A percentile compares a stretch with the other conserved stretches of the same genome.
Conservation (phyloP, 30 jellyfish, hydroid and myxozoan species). For the Mastigias papua region DNA sequence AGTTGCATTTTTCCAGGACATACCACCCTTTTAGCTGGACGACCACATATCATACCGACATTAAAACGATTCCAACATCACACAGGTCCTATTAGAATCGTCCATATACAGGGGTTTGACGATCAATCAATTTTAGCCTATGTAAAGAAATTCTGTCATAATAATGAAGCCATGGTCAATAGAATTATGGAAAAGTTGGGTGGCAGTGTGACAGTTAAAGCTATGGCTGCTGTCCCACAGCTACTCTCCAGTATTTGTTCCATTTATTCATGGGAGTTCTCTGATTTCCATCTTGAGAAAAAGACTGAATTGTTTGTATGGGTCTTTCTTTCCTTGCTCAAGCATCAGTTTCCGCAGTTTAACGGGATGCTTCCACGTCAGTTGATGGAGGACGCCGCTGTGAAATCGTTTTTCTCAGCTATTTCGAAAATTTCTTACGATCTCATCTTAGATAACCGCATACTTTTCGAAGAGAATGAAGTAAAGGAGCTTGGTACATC, state of each 20-base stretch:
- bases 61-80: neutral
- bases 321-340: conserved; percentile 13
- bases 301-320: conserved; percentile 16
- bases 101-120: conserved; percentile 10
- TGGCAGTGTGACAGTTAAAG: neutral
- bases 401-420: neutral
- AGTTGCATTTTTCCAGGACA: conserved; percentile 37
- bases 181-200: neutral
- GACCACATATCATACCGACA: conserved; percentile 10
- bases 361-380: conserved; percentile 1
- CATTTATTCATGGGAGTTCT: conserved; percentile 8
- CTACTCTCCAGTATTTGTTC: conserved; percentile 23
- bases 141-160: neutral
- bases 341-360: conserved; percentile 15
- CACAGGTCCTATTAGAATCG: neutral
- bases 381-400: neutral
- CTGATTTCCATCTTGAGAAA: neutral
- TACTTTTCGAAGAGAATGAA: conserved; percentile 8
- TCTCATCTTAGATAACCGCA: conserved; percentile 9
- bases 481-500: neutral
- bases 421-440: conserved; percentile 7
- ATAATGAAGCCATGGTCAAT: neutral
- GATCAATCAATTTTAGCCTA: neutral
- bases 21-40: conserved; percentile 5
- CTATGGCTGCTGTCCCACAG: conserved; percentile 26